phyloP scores from a whole-genome alignment of 1,140 invertebrate genomes.

The Drosophila erecta region DNA sequence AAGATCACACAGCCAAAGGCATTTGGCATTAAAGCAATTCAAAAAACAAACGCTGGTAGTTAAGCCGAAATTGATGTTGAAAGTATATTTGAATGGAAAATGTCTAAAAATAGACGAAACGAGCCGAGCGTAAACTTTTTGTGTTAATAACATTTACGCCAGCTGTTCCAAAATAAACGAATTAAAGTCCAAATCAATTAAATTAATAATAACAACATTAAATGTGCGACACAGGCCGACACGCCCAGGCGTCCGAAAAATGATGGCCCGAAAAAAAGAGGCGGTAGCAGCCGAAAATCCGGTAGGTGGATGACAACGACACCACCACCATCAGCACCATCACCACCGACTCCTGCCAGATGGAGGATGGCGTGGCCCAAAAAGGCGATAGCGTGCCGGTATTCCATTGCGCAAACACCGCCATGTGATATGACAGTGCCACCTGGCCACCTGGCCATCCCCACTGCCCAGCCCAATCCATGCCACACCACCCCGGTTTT shows the following conservation, averaged over 20 bases:
- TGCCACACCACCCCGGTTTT: conserved; percentile 31
- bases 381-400: conserved; percentile 58
- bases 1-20: conserved; percentile 24
- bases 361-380: conserved; percentile 18
- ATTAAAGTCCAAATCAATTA: conserved; percentile 73
- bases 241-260: conserved; percentile 38
- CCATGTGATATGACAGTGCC: conserved; percentile 72
- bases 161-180: conserved; percentile 68
- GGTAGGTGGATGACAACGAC: conserved; percentile 12
- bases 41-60: conserved; percentile 42
- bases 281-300: conserved; percentile 3
- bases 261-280: conserved; percentile 31
- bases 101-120: conserved; percentile 62
- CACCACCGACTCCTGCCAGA: conserved; percentile 11
- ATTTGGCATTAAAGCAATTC: conserved; percentile 37
- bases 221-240: conserved; percentile 20
- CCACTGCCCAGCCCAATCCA: conserved; percentile 15
- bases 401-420: conserved; percentile 74
- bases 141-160: conserved; percentile 54
- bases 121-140: conserved; percentile 59
- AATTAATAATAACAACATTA: conserved; percentile 73
- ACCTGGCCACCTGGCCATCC: conserved; percentile 47
- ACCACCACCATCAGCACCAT: background rate
- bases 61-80: conserved; percentile 39
- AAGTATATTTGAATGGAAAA: conserved; percentile 41